Percentiles rank a stretch among this genome's conserved stretches.
Conservation (phyloP, 2,888 invertebrate species). For the Nemotelus nigrinus region DNA sequence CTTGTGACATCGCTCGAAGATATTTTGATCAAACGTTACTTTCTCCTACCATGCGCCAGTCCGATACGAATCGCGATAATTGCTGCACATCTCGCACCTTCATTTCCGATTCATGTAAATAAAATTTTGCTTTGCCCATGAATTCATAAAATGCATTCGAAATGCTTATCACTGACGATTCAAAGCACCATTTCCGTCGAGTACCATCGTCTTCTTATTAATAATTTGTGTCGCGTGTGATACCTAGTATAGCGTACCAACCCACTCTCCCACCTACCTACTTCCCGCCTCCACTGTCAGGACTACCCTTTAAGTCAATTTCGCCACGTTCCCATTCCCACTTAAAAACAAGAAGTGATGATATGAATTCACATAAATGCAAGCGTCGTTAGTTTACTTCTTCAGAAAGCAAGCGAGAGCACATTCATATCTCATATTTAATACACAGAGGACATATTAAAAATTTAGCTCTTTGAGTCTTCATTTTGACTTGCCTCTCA, state of each 20-base stretch:
- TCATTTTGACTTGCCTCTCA: slow-evolving; percentile 40
- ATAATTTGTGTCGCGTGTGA: slow-evolving; percentile 50
- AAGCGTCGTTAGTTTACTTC: slow-evolving; percentile 41
- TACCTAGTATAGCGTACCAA: slow-evolving; percentile 19
- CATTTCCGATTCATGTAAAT: slow-evolving; percentile 33
- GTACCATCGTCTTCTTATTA: slow-evolving; percentile 48
- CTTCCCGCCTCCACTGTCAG: slow-evolving; percentile 6
- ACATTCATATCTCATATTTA: slow-evolving; percentile 49
- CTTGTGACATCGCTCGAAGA: too few relatives aligned
- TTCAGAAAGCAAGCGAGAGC: slow-evolving; percentile 48
- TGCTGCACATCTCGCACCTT: background rate
- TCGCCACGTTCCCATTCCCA: background rate
- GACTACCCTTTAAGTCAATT: slow-evolving; percentile 15
- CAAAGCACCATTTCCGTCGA: slow-evolving; percentile 47
- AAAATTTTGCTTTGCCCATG: slow-evolving; percentile 39
- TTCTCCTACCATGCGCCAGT: too few relatives aligned
- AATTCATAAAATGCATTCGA: slow-evolving; percentile 49
- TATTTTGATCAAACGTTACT: too few relatives aligned
- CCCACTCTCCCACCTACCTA: background rate
- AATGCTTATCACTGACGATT: slow-evolving; percentile 48
- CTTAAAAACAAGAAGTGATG: slow-evolving; percentile 34
- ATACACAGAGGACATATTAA: slow-evolving; percentile 48
- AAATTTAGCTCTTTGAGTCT: slow-evolving; percentile 47
- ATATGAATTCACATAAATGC: slow-evolving; percentile 38
- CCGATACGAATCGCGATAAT: too few relatives aligned